Evolutionary conservation across 2,797 vertebrate species (phyloP).

Genomic region (Ataeniobius toweri): DNA sequence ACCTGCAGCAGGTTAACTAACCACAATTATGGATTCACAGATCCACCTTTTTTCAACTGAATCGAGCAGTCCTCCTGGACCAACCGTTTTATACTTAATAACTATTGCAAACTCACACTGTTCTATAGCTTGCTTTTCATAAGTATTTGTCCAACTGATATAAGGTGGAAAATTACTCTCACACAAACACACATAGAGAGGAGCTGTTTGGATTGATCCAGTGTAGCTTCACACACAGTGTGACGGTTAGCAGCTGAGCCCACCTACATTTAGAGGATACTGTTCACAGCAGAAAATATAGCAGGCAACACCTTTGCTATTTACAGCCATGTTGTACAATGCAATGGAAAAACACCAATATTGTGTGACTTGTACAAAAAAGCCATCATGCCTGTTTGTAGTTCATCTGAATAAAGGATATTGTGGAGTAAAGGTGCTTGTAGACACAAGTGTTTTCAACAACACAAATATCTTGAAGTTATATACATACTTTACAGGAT

Average conservation of each 20-base stretch:
- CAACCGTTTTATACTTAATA: background rate
- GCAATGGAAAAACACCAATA: background rate
- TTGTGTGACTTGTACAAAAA: background rate
- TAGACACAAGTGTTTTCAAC: conserved; percentile 14
- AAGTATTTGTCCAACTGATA: background rate
- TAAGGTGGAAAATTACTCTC: background rate
- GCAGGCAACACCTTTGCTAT: background rate
- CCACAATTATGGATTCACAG: too few species aligned
- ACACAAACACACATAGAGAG: too few species aligned
- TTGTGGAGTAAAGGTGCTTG: conserved; percentile 30
- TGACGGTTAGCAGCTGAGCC: background rate
- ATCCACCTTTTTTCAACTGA: background rate
- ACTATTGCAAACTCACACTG: background rate
- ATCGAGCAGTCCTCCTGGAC: background rate
- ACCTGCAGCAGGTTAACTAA: background rate
- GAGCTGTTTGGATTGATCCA: too few species aligned
- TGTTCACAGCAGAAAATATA: background rate
- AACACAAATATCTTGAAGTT: conserved; percentile 17
- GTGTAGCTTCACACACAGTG: background rate
- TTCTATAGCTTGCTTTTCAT: background rate
- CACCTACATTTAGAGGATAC: background rate
- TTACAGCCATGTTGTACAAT: background rate
- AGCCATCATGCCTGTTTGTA: background rate
- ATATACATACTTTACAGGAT: conserved; percentile 28
- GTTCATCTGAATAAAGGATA: background rate